Base-by-base conservation (phyloP, 2,888 invertebrate species). In the Protodeltote pygarga region DNA sequence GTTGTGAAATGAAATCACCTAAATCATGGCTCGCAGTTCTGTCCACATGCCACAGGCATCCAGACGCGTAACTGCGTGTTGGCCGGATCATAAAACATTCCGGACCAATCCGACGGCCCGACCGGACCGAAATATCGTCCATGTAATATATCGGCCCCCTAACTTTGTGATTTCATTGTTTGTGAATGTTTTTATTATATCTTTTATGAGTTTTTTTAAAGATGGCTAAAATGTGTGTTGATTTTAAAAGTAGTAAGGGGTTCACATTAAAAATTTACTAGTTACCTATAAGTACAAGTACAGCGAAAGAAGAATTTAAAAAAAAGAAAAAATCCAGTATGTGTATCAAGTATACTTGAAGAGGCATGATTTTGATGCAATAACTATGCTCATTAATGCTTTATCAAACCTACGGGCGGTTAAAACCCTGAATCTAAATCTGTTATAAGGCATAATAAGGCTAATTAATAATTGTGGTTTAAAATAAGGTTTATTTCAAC, bases 11-110 rank as follows among this genome's bases (percentile, higher is more conserved):
- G 85, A 87, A 86, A 83, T 71, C 76, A 63, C 59, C 74, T 88
- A 87, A 87, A 88, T 88, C 87, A 85, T 79, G 70, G 53, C 41
- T 72, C 61, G 82, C 80, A 81, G 78, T 85, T 83, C 76, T 80
- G 82, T 85, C 85, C 85, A 85, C 83, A 81, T 87, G 87, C 80
- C 80, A 83, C 86, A 69, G 63, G 65, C 77, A 71, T 62, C 68
- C 73, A 73, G 73, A 75, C 74, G 72, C 69, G 77, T 77, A 65
- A 73, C 79, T 74, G 74, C 75, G 78, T 79, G 81, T 81, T 75
- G 75, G 70, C 58, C 71, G 69, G 71, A 72, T 75, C 83, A 83
- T 87, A 84, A 86, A 87, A 85, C 85, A 87, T 76, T 77, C 75
- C 72, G 61, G 58, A 54, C 70, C 73, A 62, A 73, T 72, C 73